phyloP scores from a whole-genome alignment of 2,888 invertebrate genomes.

The Aporophyla lueneburgensis region DNA sequence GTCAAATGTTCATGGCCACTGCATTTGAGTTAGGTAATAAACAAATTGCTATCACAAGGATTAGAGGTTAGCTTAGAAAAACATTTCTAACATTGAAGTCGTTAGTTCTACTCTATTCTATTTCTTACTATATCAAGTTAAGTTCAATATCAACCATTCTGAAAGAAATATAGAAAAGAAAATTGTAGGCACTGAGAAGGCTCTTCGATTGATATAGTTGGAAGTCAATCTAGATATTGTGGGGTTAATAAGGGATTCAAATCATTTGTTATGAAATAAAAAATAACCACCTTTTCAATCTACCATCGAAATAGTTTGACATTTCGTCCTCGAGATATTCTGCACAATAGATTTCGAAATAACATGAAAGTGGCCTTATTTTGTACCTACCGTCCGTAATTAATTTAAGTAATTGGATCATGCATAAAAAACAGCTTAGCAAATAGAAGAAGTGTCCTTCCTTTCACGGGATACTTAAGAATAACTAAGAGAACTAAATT shows the following conservation, averaged over 20 bases:
- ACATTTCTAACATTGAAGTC: not conserved
- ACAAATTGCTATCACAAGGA: not conserved
- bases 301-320: conserved; percentile 1
- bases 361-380: conserved; percentile 4
- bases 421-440: not conserved
- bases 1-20: not conserved
- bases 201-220: not conserved
- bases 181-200: not conserved
- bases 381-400: not conserved
- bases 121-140: not conserved
- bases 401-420: not conserved
- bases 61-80: not conserved
- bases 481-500: too few relatives aligned
- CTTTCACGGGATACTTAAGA: too few relatives aligned
- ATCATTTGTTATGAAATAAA: not conserved
- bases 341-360: conserved; percentile 7
- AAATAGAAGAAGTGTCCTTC: not conserved
- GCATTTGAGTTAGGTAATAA: not conserved
- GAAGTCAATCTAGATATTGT: not conserved
- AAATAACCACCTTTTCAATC: too few relatives aligned
- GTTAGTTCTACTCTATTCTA: not conserved
- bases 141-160: not conserved
- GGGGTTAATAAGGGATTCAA: not conserved
- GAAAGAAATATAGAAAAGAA: not conserved
- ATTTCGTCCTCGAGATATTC: not conserved